Conservation (phyloP, 2,113 vertebrate genomes). For the Pterophyllum scalare region DNA sequence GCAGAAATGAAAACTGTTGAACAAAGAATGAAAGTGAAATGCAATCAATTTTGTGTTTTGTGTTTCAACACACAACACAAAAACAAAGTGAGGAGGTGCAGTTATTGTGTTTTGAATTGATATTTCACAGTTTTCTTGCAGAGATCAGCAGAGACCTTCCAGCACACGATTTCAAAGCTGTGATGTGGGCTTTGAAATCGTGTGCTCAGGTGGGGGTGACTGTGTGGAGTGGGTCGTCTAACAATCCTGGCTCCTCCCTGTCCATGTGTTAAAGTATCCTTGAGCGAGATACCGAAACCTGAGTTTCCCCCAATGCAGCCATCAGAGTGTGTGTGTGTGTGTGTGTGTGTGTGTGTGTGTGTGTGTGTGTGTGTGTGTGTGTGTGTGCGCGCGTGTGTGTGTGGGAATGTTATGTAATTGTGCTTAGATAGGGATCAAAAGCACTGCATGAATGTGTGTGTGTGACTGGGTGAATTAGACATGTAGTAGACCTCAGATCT, state of each 20-base stretch:
- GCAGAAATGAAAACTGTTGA: background rate
- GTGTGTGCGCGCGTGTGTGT: background rate
- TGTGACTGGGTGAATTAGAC: background rate
- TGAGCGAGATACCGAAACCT: background rate
- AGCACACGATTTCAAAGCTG: background rate
- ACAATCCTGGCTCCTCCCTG: background rate
- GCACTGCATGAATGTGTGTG: background rate
- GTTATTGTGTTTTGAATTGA: background rate
- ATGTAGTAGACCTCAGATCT: background rate
- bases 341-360: background rate
- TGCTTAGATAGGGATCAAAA: background rate
- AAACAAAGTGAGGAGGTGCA: background rate
- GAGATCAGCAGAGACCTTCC: background rate
- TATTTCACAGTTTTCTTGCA: background rate
- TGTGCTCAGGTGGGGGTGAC: background rate
- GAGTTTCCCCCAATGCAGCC: background rate
- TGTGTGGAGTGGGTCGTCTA: background rate
- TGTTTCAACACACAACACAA: background rate
- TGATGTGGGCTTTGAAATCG: background rate
- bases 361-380: too few species aligned
- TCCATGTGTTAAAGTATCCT: background rate
- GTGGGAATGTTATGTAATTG: background rate
- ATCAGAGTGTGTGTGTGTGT: background rate
- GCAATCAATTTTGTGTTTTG: background rate
- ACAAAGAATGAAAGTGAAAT: background rate